phyloP scores from a whole-genome alignment of 1,140 invertebrate species.

The Meteorus sp. region DNA sequence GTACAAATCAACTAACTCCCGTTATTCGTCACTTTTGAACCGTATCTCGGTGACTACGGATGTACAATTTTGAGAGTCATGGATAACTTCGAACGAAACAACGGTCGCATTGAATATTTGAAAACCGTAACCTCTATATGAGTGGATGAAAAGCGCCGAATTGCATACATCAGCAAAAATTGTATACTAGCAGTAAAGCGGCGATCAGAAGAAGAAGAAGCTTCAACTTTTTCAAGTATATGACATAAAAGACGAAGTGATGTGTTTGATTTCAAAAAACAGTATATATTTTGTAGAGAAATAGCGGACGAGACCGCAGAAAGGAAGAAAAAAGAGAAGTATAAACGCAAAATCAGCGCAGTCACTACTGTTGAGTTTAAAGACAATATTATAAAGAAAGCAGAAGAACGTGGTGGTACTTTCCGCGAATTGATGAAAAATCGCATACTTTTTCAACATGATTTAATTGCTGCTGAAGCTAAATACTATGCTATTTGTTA shows the following conservation, averaged over 20 bases:
- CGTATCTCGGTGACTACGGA: constrained; percentile 30
- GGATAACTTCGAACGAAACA: constrained; percentile 29
- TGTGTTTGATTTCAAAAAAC: constrained; percentile 30
- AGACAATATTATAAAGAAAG: constrained; percentile 26
- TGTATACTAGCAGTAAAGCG: constrained; percentile 32
- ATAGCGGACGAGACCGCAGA: constrained; percentile 36
- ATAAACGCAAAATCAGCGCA: constrained; percentile 40
- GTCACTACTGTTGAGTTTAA: constrained; percentile 41
- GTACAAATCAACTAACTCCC: constrained; percentile 2
- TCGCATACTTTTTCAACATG: constrained; percentile 41
- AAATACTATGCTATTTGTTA: constrained; percentile 44
- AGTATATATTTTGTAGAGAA: constrained; percentile 32
- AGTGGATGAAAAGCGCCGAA: constrained; percentile 33
- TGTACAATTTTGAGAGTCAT: constrained; percentile 29
- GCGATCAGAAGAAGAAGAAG: constrained; percentile 28
- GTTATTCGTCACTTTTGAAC: constrained; percentile 22
- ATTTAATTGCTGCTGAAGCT: constrained; percentile 44
- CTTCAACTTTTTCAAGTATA: constrained; percentile 26
- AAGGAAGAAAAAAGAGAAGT: constrained; percentile 42
- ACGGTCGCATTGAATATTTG: constrained; percentile 13
- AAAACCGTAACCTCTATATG: constrained; percentile 27
- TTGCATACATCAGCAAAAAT: constrained; percentile 33
- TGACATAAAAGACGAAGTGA: constrained; percentile 42
- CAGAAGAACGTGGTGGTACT: constrained; percentile 34
- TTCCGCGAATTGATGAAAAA: constrained; percentile 31